Conservation (phyloP, 2,888 invertebrate species). For the Apomyelois bistriatella region DNA sequence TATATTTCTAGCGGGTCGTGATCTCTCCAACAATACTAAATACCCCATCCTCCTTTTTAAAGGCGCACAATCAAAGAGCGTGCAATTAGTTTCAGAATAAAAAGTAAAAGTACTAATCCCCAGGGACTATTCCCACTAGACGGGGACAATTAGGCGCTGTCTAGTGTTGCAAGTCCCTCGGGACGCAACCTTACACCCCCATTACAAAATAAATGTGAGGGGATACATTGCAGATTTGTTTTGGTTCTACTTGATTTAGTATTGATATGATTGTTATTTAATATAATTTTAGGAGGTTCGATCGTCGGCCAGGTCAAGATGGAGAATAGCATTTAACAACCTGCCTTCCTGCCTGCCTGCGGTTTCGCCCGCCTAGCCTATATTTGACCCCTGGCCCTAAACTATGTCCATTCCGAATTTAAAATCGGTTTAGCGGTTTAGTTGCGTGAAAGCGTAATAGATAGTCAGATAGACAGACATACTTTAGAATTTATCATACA, state of each 20-base stretch:
- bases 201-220: conserved; percentile 1
- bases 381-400: too few species aligned
- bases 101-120: conserved; percentile 21
- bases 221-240: conserved; percentile 17
- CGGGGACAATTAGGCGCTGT: conserved; percentile 2
- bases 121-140: conserved; percentile 12
- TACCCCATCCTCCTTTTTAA: background rate
- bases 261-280: background rate
- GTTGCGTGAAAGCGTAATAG: too few species aligned
- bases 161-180: conserved; percentile 4
- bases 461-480: too few species aligned
- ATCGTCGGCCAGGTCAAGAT: too few species aligned
- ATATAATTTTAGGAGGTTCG: background rate
- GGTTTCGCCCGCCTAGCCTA: too few species aligned
- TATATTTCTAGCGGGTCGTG: too few species aligned
- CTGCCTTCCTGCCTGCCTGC: too few species aligned
- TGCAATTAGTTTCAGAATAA: conserved; percentile 17
- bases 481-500: too few species aligned
- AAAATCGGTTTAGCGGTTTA: too few species aligned
- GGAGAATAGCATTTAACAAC: too few species aligned
- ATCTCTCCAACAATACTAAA: too few species aligned
- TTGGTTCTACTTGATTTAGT: conserved; percentile 1
- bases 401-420: too few species aligned
- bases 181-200: conserved; percentile 3
- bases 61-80: conserved; percentile 1